Conservation (phyloP, 2,888 invertebrate genomes). For the Deroplatys truncata region DNA sequence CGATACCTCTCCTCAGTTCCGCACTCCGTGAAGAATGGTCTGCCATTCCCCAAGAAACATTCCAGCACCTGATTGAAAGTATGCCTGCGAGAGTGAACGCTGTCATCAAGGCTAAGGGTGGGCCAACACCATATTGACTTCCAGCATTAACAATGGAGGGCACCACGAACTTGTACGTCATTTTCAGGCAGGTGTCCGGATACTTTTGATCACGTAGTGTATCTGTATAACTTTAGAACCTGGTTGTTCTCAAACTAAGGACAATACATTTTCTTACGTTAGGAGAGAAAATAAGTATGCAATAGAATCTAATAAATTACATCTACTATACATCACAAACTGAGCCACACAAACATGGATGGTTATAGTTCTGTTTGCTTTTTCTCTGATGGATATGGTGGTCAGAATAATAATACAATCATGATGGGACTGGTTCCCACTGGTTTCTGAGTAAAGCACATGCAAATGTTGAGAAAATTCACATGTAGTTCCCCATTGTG, state of each 20-base stretch:
- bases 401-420: slow-evolving; percentile 6
- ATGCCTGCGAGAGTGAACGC: too few species aligned
- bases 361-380: neutral
- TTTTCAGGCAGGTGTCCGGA: too few species aligned
- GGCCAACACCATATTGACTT: too few species aligned
- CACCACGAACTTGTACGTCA: too few species aligned
- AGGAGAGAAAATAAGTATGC: slow-evolving; percentile 37
- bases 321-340: neutral
- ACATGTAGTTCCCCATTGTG: slow-evolving; percentile 3
- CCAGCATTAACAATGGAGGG: too few species aligned
- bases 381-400: slow-evolving; percentile 1
- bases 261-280: slow-evolving; percentile 35
- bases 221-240: slow-evolving; percentile 39
- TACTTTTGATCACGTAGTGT: too few species aligned
- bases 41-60: too few species aligned
- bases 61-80: too few species aligned
- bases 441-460: neutral
- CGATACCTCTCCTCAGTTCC: too few species aligned
- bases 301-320: slow-evolving; percentile 37
- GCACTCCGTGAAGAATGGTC: too few species aligned
- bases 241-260: slow-evolving; percentile 33
- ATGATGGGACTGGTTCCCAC: neutral
- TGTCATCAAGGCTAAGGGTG: too few species aligned
- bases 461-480: neutral
- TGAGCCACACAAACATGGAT: neutral